These are phyloP conservation scores for Cossypha heuglini DNA, from an alignment of 2,797 vertebrate species.

Conservation along the genomic window DNA sequence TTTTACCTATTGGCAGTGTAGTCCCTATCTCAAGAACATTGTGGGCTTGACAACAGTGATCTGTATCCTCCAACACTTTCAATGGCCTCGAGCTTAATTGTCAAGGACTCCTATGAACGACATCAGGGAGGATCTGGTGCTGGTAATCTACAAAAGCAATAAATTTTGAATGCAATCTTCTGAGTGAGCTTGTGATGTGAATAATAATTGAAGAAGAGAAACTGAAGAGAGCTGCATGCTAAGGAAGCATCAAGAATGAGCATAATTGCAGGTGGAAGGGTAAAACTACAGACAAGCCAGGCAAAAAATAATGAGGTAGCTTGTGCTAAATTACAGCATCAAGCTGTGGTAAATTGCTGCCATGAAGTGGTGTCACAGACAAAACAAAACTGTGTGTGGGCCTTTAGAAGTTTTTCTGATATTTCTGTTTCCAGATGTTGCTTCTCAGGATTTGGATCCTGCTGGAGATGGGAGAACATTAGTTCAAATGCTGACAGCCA, in stretches of 20 bases:
- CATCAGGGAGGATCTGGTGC: neutral
- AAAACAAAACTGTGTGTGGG: neutral
- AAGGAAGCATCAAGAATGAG: neutral
- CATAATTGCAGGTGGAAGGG: neutral
- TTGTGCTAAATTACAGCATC: neutral
- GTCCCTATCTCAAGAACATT: neutral
- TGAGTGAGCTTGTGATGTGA: neutral
- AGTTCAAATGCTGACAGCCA: neutral
- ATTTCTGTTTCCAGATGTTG: neutral
- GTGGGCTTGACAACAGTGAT: neutral
- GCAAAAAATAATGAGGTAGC: neutral
- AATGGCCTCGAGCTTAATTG: neutral
- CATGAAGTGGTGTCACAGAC: neutral
- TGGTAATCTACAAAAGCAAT: neutral
- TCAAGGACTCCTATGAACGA: neutral
- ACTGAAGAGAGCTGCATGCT: fast-evolving
- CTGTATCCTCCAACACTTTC: neutral
- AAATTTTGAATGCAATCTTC: neutral
- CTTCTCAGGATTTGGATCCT: neutral
- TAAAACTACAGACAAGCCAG: neutral
- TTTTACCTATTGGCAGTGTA: neutral
- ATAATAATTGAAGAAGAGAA: neutral
- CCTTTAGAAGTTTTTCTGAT: neutral
- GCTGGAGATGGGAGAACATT: neutral
- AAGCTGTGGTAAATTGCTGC: neutral